Percentiles rank a stretch among this genome's conserved stretches.
These are phyloP conservation scores for Coelinius sp. DNA, from an alignment of 2,888 invertebrate species.

Conservation along the genomic window DNA sequence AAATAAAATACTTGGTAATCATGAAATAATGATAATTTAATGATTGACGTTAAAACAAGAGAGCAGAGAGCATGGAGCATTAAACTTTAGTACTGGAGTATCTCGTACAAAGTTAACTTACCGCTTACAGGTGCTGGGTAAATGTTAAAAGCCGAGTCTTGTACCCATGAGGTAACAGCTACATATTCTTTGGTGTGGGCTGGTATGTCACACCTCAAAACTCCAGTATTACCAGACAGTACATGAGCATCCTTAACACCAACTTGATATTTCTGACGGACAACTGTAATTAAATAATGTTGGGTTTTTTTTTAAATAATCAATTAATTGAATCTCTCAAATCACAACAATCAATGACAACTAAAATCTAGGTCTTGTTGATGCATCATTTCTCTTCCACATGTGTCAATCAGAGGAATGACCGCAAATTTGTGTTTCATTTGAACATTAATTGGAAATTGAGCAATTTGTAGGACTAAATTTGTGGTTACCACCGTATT, in stretches of 20 bases:
- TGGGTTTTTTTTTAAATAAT: neutral
- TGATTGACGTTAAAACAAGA: neutral
- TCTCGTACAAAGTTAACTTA: slow-evolving; percentile 54
- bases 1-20: slow-evolving; percentile 21
- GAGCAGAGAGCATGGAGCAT: neutral
- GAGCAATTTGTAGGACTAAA: neutral
- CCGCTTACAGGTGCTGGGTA: slow-evolving; percentile 83
- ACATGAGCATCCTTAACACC: slow-evolving; percentile 94
- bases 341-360: neutral
- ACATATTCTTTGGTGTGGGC: slow-evolving; percentile 90
- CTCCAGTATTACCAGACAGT: slow-evolving; percentile 91
- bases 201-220: slow-evolving; percentile 91
- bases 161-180: slow-evolving; percentile 91
- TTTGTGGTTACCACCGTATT: neutral
- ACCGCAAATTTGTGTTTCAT: neutral
- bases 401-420: neutral
- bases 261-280: slow-evolving; percentile 89
- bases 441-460: neutral
- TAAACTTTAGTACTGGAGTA: slow-evolving; percentile 4
- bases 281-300: slow-evolving; percentile 74
- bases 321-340: neutral
- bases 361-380: neutral
- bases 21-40: slow-evolving; percentile 2
- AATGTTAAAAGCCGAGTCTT: slow-evolving; percentile 85
- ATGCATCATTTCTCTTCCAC: neutral